These are phyloP conservation scores for Steinernema carpocapsae DNA, from an alignment of 2,888 invertebrate species.

Conservation along the genomic window DNA sequence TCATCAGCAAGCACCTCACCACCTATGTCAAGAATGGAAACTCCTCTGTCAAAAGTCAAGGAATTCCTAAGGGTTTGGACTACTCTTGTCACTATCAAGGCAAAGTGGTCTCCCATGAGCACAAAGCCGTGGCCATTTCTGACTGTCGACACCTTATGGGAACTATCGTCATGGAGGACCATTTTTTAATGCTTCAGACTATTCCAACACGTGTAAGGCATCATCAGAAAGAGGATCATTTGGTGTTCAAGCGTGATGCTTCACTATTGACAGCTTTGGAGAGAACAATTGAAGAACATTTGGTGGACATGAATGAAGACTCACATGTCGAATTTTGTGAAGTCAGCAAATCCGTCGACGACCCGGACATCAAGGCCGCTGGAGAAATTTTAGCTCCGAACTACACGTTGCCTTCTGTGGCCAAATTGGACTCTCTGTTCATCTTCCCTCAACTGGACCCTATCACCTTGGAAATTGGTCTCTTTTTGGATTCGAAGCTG, in stretches of 20 bases:
- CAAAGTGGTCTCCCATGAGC: conserved; percentile 44
- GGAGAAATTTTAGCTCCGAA: conserved; percentile 52
- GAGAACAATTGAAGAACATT: conserved; percentile 50
- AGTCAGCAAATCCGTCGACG: conserved; percentile 62
- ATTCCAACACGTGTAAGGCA: conserved; percentile 51
- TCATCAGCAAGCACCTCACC: conserved; percentile 58
- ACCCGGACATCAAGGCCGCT: conserved; percentile 46
- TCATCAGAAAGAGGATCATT: conserved; percentile 59
- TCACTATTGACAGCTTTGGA: conserved; percentile 54
- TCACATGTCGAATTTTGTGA: conserved; percentile 64
- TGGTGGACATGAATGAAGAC: conserved; percentile 47
- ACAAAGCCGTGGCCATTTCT: conserved; percentile 61
- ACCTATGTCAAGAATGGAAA: conserved; percentile 56
- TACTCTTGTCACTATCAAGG: conserved; percentile 58
- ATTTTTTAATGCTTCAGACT: conserved; percentile 67
- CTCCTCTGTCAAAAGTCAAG: conserved; percentile 35
- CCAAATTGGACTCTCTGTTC: conserved; percentile 64
- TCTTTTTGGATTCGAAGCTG: conserved; percentile 66
- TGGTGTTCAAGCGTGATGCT: conserved; percentile 64
- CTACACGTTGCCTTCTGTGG: conserved; percentile 66
- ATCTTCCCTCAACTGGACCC: conserved; percentile 68
- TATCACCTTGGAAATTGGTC: conserved; percentile 66
- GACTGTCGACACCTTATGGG: conserved; percentile 64
- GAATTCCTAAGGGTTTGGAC: conserved; percentile 34
- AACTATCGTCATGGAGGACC: conserved; percentile 63